Evolutionary conservation across 92 coral and sea anemone genomes (phyloP).

Genomic region (Anthopleura xanthogrammica): DNA sequence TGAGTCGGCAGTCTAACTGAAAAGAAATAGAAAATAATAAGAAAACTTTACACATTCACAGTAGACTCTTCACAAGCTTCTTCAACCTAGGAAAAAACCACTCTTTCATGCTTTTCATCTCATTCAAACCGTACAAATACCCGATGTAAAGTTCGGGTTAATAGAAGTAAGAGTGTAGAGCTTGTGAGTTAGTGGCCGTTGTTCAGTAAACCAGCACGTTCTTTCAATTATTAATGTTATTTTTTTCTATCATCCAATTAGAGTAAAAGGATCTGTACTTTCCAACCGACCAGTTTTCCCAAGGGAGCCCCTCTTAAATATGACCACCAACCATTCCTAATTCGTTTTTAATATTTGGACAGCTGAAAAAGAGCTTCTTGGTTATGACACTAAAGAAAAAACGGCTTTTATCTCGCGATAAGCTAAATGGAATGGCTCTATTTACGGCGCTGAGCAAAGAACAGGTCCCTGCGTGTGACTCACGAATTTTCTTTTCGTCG

Average conservation of each 20-base stretch:
- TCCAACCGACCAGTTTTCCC: constrained; percentile 19
- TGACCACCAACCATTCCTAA: constrained; percentile 21
- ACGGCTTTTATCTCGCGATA: constrained; percentile 7
- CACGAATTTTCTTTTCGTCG: not conserved
- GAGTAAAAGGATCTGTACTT: constrained; percentile 46
- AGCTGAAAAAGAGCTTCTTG: constrained; percentile 21
- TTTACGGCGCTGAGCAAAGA: constrained; percentile 25
- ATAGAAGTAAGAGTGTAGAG: not conserved
- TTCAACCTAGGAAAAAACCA: not conserved
- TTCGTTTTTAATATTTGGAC: constrained; percentile 27
- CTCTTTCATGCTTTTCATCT: not conserved
- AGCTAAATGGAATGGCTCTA: not conserved
- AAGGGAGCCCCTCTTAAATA: constrained; percentile 30
- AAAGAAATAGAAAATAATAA: not conserved
- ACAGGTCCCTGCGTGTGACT: constrained; percentile 31
- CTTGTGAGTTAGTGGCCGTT: constrained; percentile 7
- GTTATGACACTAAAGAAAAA: constrained; percentile 13
- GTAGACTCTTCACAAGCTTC: not conserved
- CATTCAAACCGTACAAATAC: not conserved
- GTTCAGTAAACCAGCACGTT: constrained; percentile 63
- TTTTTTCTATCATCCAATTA: constrained; percentile 63
- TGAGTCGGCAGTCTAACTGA: constrained; percentile 1
- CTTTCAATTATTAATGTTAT: constrained; percentile 68
- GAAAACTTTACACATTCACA: not conserved
- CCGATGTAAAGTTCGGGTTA: not conserved